Conservation (phyloP, 23 tunicate genomes). For the Ciona savignyi region DNA sequence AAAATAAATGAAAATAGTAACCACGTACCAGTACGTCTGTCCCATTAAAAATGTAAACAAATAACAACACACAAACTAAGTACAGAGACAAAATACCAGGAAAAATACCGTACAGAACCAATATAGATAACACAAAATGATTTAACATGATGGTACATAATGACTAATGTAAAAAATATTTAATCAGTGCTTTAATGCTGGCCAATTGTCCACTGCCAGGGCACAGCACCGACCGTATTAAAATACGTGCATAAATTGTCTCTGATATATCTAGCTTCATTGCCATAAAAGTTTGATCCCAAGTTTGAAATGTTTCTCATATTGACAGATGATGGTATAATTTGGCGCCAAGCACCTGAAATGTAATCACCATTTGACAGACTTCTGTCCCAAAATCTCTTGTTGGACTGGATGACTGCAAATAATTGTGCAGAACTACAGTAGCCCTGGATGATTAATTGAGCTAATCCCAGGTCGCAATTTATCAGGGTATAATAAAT, state of each 20-base stretch:
- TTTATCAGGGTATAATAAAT: constrained; percentile 13
- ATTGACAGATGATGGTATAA: constrained; percentile 11
- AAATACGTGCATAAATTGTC: constrained; percentile 14
- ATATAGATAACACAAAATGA: too few relatives aligned
- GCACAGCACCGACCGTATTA: constrained; percentile 23
- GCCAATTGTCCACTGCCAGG: constrained; percentile 35
- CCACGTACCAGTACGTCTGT: too few relatives aligned
- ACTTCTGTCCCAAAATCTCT: constrained; percentile 3
- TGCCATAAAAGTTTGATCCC: constrained; percentile 28
- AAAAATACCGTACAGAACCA: too few relatives aligned
- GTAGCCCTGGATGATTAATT: too few relatives aligned
- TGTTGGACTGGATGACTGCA: constrained; percentile 1
- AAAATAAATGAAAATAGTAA: too few relatives aligned
- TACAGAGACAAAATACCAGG: too few relatives aligned
- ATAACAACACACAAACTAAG: too few relatives aligned
- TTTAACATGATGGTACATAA: too few relatives aligned
- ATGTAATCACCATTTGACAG: constrained; percentile 12
- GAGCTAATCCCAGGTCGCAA: too few relatives aligned
- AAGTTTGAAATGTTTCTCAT: background rate
- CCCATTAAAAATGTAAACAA: too few relatives aligned
- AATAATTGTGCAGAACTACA: constrained; percentile 34
- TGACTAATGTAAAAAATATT: too few relatives aligned
- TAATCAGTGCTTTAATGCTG: too few relatives aligned
- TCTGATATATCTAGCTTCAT: constrained; percentile 10
- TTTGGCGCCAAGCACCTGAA: constrained; percentile 24